Base-by-base conservation (phyloP, 1,140 invertebrate genomes). In the Myzus persicae region DNA sequence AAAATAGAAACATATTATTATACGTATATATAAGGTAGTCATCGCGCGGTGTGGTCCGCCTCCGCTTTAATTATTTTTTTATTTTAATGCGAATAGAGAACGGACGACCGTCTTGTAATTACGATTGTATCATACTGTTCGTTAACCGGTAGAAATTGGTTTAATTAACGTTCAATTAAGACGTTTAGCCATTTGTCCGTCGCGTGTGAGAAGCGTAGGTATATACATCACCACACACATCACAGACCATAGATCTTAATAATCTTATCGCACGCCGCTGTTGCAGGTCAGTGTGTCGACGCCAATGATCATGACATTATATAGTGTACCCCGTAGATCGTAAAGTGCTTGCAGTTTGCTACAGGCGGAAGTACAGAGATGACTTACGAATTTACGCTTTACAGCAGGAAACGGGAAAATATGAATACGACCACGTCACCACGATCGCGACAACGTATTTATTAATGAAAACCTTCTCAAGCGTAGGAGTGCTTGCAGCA, bases 91-190 rank as follows among this genome's bases (percentile, higher is more conserved):
- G 84, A 31, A 76, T 14, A 18, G 31, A 8, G 59, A 40, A 42
- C 82, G 40, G 22, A n/a, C n/a, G n/a, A n/a, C 85, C 42, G 20
- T 48, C 6, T 46, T 5, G 31, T 87, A 44, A 84, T 87, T 89
- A 89, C 11, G 38, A 89, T 40, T 54, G 24, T 90, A 42, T 90
- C 31, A 44, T 40, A 90, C 20, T 67, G 20, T 42, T 67, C 14
- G n/a, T 90, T 59, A 67, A 90, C 89, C 87, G n/a, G 51, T 31
- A 38, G 31, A 44, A 90, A 90, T 90, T 90, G 38, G 89, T 90
- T 67, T 67, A 90, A 90, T 90, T 90, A 67, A 42, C 89, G 38
- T 67, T 67, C 89, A 90, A 90, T 90, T 67, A 67, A 90, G 54
- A 59, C 38, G 40, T 67, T 90, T 90, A 59, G 6, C 9, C 26